phyloP scores from a whole-genome alignment of 2,113 vertebrate genomes.

The Circaetus cinerascens region DNA sequence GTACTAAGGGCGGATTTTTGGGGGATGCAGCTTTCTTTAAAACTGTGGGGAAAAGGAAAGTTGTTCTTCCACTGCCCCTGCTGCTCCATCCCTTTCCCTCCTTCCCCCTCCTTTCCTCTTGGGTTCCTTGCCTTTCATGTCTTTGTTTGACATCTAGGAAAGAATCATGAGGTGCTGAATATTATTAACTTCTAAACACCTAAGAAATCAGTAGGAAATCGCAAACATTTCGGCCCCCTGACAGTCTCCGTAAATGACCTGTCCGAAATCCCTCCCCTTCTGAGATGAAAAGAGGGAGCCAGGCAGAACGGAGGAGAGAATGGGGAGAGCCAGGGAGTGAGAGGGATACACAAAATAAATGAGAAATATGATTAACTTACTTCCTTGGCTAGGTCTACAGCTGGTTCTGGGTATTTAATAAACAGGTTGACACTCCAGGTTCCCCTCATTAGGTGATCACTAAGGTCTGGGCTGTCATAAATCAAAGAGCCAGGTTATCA shows the following conservation, averaged over 20 bases:
- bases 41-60: background rate
- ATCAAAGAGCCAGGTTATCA: slow-evolving; percentile 96
- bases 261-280: slow-evolving; percentile 65
- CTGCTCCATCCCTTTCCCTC: background rate
- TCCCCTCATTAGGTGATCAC: slow-evolving; percentile 95
- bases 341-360: slow-evolving; percentile 67
- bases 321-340: background rate
- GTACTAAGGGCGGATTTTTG: background rate
- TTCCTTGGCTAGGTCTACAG: slow-evolving; percentile 76
- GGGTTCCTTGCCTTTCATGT: slow-evolving; percentile 76
- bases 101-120: slow-evolving; percentile 61
- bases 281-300: slow-evolving; percentile 74
- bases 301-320: slow-evolving; percentile 62
- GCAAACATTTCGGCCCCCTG: slow-evolving; percentile 67
- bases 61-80: background rate
- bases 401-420: slow-evolving; percentile 97
- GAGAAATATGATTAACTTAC: slow-evolving; percentile 81
- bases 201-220: slow-evolving; percentile 78
- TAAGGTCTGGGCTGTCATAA: slow-evolving; percentile 85
- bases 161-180: slow-evolving; percentile 81
- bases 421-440: slow-evolving; percentile 94
- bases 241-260: slow-evolving; percentile 67
- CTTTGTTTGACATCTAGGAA: slow-evolving; percentile 71
- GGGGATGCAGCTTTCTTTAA: background rate
- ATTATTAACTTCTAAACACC: slow-evolving; percentile 83